Percentiles rank a stretch among this genome's conserved stretches.
Conservation (phyloP, 2,113 vertebrate species). For the Turdus rufiventris region DNA sequence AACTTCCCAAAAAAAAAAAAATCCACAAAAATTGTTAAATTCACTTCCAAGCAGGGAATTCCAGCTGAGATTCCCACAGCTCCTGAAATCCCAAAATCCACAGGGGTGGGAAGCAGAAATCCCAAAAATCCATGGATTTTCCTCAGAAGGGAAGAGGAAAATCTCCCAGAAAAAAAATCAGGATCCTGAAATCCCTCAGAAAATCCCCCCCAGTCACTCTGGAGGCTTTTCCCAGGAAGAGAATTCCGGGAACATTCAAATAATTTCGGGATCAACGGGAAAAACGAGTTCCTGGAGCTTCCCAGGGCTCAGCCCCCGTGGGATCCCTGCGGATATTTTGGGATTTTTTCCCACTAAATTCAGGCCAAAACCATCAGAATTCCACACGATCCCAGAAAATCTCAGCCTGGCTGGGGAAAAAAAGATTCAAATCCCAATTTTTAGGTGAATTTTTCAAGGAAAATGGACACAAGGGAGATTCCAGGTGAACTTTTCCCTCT, state of each 20-base stretch:
- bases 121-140: background rate
- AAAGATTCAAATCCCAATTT: background rate
- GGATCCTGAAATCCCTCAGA: rapidly evolving
- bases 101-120: background rate
- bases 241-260: background rate
- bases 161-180: background rate
- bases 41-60: background rate
- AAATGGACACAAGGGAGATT: background rate
- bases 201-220: background rate
- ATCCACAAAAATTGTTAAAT: too few relatives aligned
- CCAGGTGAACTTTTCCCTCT: background rate
- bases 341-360: background rate
- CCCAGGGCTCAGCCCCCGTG: background rate
- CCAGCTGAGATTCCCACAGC: background rate
- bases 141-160: background rate
- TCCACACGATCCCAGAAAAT: background rate
- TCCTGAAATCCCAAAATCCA: background rate
- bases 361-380: rapidly evolving
- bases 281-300: background rate
- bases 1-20: background rate
- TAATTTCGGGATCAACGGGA: background rate
- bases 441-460: rapidly evolving
- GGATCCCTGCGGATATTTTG: background rate
- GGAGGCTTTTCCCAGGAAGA: background rate
- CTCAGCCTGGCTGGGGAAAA: background rate